Conservation (phyloP, 2,888 invertebrate species). For the Pecten maximus region DNA sequence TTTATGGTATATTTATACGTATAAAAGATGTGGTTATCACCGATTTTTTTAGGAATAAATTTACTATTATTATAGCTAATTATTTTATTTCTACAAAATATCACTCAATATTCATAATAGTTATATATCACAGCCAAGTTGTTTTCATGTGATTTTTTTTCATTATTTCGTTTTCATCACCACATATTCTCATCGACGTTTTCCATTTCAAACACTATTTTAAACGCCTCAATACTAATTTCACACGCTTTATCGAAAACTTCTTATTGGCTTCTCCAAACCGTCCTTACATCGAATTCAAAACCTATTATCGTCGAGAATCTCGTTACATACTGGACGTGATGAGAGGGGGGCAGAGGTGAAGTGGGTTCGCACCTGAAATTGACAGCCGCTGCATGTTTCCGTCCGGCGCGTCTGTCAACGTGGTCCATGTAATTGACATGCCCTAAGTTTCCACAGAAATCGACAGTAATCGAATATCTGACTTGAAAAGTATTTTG, state of each 20-base stretch:
- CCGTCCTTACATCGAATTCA: neutral
- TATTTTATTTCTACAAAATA: too few species aligned
- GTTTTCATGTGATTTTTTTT: too few species aligned
- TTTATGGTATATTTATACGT: too few species aligned
- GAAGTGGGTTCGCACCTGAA: conserved; percentile 23
- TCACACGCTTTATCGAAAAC: neutral
- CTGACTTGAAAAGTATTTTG: conserved; percentile 26
- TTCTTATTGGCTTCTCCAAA: neutral
- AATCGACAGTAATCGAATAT: conserved; percentile 31
- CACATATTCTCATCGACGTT: neutral
- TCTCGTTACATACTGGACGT: neutral
- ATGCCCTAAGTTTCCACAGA: neutral
- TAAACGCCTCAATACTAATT: neutral
- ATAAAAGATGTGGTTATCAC: too few species aligned
- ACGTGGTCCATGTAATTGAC: conserved; percentile 7
- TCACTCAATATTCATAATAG: too few species aligned
- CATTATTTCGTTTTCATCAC: too few species aligned
- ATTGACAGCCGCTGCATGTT: conserved; percentile 24
- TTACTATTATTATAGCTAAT: too few species aligned
- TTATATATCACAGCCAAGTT: too few species aligned
- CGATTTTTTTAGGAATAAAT: too few species aligned
- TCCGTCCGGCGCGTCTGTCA: conserved; percentile 13
- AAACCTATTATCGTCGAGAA: conserved; percentile 10
- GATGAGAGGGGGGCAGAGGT: neutral
- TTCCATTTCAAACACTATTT: neutral